These are phyloP conservation scores for Heterochromis multidens DNA, from an alignment of 2,113 vertebrate species.

Conservation along the genomic window DNA sequence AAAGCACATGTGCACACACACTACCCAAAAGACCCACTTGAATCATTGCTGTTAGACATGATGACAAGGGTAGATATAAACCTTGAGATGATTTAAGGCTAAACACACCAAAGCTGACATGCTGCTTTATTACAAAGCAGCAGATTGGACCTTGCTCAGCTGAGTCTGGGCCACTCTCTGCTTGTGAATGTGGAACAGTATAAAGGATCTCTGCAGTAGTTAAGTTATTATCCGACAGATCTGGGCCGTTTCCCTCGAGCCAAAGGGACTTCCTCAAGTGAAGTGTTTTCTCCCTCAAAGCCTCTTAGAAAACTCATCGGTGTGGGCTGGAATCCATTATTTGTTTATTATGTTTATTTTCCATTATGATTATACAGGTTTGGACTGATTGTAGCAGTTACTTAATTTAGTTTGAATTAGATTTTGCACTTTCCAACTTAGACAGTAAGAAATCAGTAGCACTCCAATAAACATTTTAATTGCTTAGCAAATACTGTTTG, in stretches of 20 bases:
- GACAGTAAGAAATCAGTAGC: too few species aligned
- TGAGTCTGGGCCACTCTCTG: not conserved
- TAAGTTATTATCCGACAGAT: conserved; percentile 11
- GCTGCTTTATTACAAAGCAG: not conserved
- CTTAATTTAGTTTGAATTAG: not conserved
- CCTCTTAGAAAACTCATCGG: not conserved
- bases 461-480: too few species aligned
- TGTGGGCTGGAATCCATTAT: not conserved
- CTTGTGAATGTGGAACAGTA: conserved; percentile 13
- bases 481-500: too few species aligned
- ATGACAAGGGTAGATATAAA: not conserved
- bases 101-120: not conserved
- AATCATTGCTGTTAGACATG: not conserved
- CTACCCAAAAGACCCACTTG: not conserved
- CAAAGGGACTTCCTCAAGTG: conserved; percentile 12
- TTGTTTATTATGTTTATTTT: not conserved
- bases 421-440: not conserved
- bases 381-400: not conserved
- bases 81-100: not conserved
- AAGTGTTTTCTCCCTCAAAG: not conserved
- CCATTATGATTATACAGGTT: not conserved
- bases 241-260: conserved; percentile 40
- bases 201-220: conserved; percentile 1
- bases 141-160: not conserved
- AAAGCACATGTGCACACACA: not conserved